A percentile compares a stretch with the other conserved stretches of the same genome.
phyloP scores from a whole-genome alignment of 2,888 invertebrate species.

The Prosapia bicincta region DNA sequence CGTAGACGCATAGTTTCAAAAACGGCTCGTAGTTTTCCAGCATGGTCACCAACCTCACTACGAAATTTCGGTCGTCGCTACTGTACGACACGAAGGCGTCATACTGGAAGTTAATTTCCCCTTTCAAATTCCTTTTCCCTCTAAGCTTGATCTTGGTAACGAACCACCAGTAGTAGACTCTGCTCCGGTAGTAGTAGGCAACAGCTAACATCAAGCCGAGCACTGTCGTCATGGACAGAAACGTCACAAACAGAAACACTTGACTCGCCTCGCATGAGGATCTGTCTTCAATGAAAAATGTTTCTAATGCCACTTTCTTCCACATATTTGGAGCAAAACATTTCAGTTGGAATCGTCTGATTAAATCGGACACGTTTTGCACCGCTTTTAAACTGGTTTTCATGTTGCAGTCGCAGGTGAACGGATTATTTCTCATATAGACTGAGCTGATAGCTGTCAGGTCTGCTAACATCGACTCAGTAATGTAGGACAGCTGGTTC shows the following conservation, averaged over 20 bases:
- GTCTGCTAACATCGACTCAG: not conserved
- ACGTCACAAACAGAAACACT: not conserved
- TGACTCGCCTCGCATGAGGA: not conserved
- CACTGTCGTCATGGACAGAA: not conserved
- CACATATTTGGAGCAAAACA: not conserved
- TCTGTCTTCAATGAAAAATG: not conserved
- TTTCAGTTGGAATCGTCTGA: not conserved
- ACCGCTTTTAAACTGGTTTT: not conserved
- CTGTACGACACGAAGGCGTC: slow-evolving; percentile 41
- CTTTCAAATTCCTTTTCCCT: not conserved
- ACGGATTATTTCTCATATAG: not conserved
- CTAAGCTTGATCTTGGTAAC: not conserved
- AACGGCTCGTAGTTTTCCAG: slow-evolving; percentile 58
- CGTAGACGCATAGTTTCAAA: slow-evolving; percentile 64
- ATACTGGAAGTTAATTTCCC: not conserved
- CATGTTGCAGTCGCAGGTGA: not conserved
- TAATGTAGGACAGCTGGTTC: not conserved
- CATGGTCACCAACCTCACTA: slow-evolving; percentile 56
- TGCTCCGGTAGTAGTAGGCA: not conserved
- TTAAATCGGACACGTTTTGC: not conserved
- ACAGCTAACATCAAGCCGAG: not conserved
- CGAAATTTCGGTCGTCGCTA: slow-evolving; percentile 59
- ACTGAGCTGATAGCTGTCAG: not conserved
- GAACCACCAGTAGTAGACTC: not conserved
- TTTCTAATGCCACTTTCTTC: not conserved